Conservation (phyloP, 2,888 invertebrate species). For the Erebia palarica region DNA sequence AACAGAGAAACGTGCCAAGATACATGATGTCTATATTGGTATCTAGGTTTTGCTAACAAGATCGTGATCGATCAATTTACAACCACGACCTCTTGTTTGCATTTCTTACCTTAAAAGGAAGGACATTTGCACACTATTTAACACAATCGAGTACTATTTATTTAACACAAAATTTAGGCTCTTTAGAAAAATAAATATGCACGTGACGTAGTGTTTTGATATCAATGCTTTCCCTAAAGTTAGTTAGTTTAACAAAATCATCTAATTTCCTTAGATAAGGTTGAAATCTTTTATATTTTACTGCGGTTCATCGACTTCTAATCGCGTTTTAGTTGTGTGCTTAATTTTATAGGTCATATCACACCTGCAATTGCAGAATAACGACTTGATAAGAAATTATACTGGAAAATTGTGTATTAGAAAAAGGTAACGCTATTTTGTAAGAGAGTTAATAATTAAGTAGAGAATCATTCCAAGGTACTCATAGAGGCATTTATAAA, state of each 20-base stretch:
- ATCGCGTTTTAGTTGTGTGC: not conserved
- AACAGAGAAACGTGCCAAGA: conserved; percentile 12
- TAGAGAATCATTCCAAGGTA: no score
- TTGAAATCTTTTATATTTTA: not conserved
- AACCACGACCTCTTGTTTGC: not conserved
- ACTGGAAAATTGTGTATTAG: not conserved
- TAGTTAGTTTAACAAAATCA: not conserved
- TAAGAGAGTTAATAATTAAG: not conserved
- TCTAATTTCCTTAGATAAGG: not conserved
- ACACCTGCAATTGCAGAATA: not conserved
- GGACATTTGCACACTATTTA: conserved; percentile 10
- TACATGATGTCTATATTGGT: not conserved
- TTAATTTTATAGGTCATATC: not conserved
- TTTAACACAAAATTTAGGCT: not conserved
- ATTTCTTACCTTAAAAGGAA: conserved; percentile 7
- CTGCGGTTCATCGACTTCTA: not conserved
- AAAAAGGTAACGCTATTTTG: no score
- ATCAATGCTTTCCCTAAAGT: not conserved
- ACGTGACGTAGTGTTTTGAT: no score
- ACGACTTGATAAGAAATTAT: conserved; percentile 4
- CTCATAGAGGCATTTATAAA: no score
- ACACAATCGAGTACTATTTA: not conserved
- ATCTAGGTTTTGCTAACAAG: conserved; percentile 15
- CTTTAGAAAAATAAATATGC: not conserved
- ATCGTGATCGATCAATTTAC: conserved; percentile 29